These are phyloP conservation scores for Heteromormyrus szaboi DNA, from an alignment of 2,797 vertebrate genomes.

Conservation along the genomic window DNA sequence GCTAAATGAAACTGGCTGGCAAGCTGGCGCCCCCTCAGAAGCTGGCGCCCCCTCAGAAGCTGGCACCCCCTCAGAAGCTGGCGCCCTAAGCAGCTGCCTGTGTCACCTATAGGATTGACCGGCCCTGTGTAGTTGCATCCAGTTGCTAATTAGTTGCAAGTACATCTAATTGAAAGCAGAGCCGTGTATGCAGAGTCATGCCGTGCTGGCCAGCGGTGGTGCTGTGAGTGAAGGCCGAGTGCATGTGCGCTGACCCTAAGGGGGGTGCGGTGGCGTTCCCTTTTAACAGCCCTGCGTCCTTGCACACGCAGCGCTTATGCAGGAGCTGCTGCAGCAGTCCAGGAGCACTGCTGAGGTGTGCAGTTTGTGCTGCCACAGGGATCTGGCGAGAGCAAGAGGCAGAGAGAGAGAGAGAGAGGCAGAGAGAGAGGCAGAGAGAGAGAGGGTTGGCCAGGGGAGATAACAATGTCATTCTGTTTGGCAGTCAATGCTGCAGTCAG, in stretches of 20 bases:
- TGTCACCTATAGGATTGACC: neutral
- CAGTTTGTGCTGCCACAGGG: constrained; percentile 75
- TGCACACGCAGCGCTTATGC: constrained; percentile 76
- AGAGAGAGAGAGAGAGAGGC: neutral
- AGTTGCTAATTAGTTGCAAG: constrained; percentile 6
- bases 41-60: neutral
- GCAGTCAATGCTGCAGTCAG: constrained; percentile 80
- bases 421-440: constrained; percentile 24
- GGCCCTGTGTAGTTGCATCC: neutral
- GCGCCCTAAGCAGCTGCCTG: neutral
- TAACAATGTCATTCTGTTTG: constrained; percentile 84
- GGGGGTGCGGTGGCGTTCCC: constrained; percentile 68
- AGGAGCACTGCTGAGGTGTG: constrained; percentile 82
- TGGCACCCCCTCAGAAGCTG: neutral
- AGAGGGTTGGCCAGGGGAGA: constrained; percentile 49
- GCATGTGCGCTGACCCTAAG: constrained; percentile 53
- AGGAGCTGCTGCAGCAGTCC: constrained; percentile 70
- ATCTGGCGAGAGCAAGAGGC: constrained; percentile 28
- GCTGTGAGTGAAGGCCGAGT: constrained; percentile 30
- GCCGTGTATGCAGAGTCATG: neutral
- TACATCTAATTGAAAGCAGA: neutral
- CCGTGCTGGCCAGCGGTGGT: neutral
- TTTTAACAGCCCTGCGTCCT: constrained; percentile 82
- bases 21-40: neutral
- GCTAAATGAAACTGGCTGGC: neutral